These are phyloP conservation scores for Melieria omissa DNA, from an alignment of 2,888 invertebrate species.

Conservation along the genomic window DNA sequence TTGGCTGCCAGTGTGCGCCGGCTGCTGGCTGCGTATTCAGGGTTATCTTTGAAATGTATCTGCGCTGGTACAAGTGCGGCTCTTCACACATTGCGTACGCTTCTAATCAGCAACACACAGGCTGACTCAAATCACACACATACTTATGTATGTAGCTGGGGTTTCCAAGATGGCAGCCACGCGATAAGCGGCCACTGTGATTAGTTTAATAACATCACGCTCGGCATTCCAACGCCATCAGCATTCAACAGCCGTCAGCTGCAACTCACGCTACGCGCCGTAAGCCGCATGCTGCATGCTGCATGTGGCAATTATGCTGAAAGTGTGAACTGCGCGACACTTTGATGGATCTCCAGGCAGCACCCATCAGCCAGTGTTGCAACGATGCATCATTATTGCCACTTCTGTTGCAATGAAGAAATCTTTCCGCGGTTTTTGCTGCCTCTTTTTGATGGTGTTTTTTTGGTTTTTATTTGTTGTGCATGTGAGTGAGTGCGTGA, in stretches of 20 bases:
- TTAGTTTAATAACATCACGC: conserved; percentile 43
- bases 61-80: conserved; percentile 26
- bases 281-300: neutral
- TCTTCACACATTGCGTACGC: too few species aligned
- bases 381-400: conserved; percentile 30
- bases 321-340: conserved; percentile 42
- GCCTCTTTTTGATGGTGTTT: conserved; percentile 1
- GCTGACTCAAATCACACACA: conserved; percentile 10
- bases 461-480: conserved; percentile 10
- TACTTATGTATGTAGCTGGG: neutral
- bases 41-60: conserved; percentile 40
- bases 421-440: neutral
- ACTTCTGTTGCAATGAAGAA: conserved; percentile 9
- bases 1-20: conserved; percentile 15
- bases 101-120: too few species aligned
- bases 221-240: conserved; percentile 19
- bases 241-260: neutral
- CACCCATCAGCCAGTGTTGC: neutral
- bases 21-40: neutral
- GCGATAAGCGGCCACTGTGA: conserved; percentile 32
- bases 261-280: neutral
- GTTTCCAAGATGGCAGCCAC: conserved; percentile 35
- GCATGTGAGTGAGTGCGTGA: neutral
- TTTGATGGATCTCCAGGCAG: conserved; percentile 24
- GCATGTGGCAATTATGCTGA: conserved; percentile 18